Percentiles rank a stretch among this genome's conserved stretches.
phyloP scores from a whole-genome alignment of 2,113 vertebrate genomes.

The Anolis sagrei region DNA sequence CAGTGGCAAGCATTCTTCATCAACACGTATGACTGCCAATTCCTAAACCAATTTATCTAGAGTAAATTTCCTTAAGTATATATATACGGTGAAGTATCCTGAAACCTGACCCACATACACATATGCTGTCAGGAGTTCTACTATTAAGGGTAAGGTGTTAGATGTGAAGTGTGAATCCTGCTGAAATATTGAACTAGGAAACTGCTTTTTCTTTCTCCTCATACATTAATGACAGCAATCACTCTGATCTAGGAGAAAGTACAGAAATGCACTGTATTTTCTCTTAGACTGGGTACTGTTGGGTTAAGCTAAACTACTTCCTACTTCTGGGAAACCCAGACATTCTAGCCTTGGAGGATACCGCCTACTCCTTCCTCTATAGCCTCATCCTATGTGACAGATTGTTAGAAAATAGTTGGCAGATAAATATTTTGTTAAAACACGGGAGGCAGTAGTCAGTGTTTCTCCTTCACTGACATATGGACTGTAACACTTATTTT shows the following conservation, averaged over 20 bases:
- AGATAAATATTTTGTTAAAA: conserved; percentile 10
- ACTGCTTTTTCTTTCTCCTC: neutral
- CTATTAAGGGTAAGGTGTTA: neutral
- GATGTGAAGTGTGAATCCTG: neutral
- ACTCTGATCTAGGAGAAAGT: neutral
- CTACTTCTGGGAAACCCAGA: neutral
- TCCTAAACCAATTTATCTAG: neutral
- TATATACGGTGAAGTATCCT: too few species aligned
- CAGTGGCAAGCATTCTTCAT: neutral
- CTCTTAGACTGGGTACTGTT: neutral
- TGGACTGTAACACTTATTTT: neutral
- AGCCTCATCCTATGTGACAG: neutral
- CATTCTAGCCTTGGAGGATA: neutral
- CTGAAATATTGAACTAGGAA: neutral
- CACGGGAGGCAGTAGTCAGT: neutral
- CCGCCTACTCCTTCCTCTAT: too few species aligned
- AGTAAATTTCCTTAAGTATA: neutral
- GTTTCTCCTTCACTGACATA: neutral
- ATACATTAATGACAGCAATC: neutral
- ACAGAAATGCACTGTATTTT: neutral
- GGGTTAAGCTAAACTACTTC: neutral
- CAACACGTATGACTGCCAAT: neutral
- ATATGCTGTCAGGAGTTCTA: neutral
- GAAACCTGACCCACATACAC: neutral
- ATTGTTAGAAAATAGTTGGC: neutral